A percentile compares a stretch with the other conserved stretches of the same genome.
Conservation (phyloP, 2,888 invertebrate genomes). For the Dynastes tityus region DNA sequence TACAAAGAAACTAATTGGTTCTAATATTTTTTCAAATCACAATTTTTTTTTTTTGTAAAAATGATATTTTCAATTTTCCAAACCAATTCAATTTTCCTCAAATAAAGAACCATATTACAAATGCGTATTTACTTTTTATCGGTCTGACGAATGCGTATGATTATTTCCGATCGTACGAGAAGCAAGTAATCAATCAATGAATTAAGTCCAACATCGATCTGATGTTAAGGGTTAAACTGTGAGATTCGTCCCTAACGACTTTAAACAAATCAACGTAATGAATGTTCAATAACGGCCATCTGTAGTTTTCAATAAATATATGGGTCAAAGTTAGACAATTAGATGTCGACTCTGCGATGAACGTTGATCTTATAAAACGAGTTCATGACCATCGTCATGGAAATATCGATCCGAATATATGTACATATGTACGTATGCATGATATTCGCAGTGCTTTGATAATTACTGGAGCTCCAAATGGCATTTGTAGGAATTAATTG, state of each 20-base stretch:
- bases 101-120: too few relatives aligned
- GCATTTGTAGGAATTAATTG: background rate
- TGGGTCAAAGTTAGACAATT: conserved; percentile 44
- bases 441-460: background rate
- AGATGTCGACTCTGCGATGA: background rate
- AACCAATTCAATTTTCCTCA: too few relatives aligned
- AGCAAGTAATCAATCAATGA: background rate
- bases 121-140: too few relatives aligned
- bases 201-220: conserved; percentile 20
- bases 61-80: too few relatives aligned
- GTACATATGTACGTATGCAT: background rate
- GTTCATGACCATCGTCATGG: background rate
- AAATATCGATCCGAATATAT: background rate
- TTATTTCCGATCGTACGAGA: background rate
- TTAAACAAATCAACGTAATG: conserved; percentile 42
- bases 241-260: conserved; percentile 33
- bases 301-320: conserved; percentile 38
- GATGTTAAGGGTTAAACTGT: conserved; percentile 35
- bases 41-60: too few relatives aligned
- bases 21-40: too few relatives aligned
- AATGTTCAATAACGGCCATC: conserved; percentile 38
- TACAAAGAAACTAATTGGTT: too few relatives aligned
- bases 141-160: too few relatives aligned
- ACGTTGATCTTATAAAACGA: conserved; percentile 1
- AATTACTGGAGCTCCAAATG: background rate